Evolutionary conservation across 1,140 invertebrate genomes (phyloP).

Genomic region (Leptinotarsa texana): DNA sequence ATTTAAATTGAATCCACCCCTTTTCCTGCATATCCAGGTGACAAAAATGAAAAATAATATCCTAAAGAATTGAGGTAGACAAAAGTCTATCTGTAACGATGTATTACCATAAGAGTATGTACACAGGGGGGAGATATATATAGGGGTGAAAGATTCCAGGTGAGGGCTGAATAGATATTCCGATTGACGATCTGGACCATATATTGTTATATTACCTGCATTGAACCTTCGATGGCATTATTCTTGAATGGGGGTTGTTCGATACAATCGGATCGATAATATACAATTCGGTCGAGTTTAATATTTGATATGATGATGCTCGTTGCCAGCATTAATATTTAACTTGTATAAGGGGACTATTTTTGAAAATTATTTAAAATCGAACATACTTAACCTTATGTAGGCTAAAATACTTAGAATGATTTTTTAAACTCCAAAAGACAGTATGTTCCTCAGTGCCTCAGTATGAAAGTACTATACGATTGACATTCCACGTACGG

Average conservation of each 20-base stretch:
- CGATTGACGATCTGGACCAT: slow-evolving; percentile 4
- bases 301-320: no score
- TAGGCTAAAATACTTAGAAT: no score
- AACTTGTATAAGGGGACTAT: no score
- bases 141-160: background rate
- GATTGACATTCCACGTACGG: no score
- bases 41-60: slow-evolving; percentile 18
- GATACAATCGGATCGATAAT: background rate
- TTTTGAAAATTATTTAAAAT: no score
- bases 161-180: background rate
- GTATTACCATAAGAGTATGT: slow-evolving; percentile 11
- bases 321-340: no score
- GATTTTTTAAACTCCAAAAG: no score
- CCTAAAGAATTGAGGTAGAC: slow-evolving; percentile 7
- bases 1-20: slow-evolving; percentile 5
- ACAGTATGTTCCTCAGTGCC: no score
- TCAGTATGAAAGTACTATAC: no score
- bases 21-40: slow-evolving; percentile 11
- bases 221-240: background rate
- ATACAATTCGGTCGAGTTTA: no score
- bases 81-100: slow-evolving; percentile 2
- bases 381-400: no score
- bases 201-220: background rate
- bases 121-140: background rate
- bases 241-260: background rate